Percentiles rank a stretch among this genome's conserved stretches.
Evolutionary conservation across 2,113 vertebrate genomes (phyloP).

Genomic region (Oceanites oceanicus): DNA sequence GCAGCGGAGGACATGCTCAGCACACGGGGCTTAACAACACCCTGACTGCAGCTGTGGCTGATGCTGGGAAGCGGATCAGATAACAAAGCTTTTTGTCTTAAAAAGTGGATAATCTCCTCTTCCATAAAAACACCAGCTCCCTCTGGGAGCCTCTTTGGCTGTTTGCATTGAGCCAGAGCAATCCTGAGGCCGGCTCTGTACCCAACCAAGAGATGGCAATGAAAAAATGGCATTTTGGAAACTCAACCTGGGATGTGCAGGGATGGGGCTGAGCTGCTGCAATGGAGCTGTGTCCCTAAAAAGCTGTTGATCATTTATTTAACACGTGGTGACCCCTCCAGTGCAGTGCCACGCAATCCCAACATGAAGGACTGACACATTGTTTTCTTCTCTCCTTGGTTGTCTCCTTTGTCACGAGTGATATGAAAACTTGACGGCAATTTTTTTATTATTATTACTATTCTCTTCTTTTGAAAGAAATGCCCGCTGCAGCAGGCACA

Average conservation of each 20-base stretch:
- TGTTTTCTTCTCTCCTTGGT: not conserved
- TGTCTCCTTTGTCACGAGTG: not conserved
- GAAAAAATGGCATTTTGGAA: not conserved
- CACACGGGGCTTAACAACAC: not conserved
- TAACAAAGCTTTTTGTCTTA: not conserved
- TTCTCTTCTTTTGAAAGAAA: not conserved
- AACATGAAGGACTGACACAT: not conserved
- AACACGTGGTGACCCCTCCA: not conserved
- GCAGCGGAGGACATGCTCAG: not conserved
- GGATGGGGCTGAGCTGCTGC: not conserved
- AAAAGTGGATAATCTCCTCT: not conserved
- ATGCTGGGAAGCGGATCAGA: not conserved
- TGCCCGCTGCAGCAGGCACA: not conserved
- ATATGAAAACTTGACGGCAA: not conserved
- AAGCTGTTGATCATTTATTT: not conserved
- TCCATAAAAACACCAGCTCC: not conserved
- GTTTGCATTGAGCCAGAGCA: not conserved
- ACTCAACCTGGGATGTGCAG: not conserved
- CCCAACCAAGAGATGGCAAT: accelerated
- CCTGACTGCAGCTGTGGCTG: not conserved
- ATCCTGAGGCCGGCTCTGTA: not conserved
- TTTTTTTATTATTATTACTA: not conserved
- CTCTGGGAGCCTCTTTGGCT: not conserved
- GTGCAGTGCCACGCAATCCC: not conserved
- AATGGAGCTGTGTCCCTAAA: not conserved